Conservation (phyloP, 2,888 invertebrate genomes). For the Resseliella maxima region DNA sequence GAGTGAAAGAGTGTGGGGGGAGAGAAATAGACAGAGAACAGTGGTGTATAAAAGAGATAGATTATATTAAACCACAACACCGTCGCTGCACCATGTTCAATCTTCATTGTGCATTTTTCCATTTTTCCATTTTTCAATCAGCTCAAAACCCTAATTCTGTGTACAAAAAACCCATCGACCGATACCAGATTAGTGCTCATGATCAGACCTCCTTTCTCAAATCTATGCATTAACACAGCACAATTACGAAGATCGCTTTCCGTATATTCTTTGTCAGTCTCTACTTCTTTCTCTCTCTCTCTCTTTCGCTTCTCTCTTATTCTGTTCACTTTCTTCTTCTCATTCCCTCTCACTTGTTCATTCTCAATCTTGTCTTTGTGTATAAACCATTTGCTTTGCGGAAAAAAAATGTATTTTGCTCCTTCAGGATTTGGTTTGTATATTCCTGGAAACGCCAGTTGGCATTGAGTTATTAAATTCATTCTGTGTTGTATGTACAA, state of each 20-base stretch:
- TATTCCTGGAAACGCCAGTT: constrained; percentile 37
- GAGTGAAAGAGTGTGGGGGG: too few relatives aligned
- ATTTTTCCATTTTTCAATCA: not conserved
- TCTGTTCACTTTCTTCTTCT: not conserved
- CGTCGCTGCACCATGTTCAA: not conserved
- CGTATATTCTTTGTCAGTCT: not conserved
- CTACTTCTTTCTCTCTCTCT: not conserved
- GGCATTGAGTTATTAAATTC: constrained; percentile 24
- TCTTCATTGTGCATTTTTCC: not conserved
- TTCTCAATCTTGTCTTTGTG: not conserved
- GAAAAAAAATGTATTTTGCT: not conserved
- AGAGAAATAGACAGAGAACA: not conserved
- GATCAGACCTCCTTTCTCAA: not conserved
- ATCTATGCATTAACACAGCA: not conserved
- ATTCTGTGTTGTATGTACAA: not conserved
- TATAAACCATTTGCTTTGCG: not conserved
- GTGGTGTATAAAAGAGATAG: not conserved
- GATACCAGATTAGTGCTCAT: not conserved
- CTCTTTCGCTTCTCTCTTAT: not conserved
- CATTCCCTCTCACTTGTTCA: not conserved
- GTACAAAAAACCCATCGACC: not conserved
- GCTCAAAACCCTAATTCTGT: not conserved
- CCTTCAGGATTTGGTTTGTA: not conserved
- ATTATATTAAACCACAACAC: not conserved
- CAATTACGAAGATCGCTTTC: not conserved